These are phyloP conservation scores for Diachrysia chrysitis DNA, from an alignment of 2,888 invertebrate species.

Conservation along the genomic window DNA sequence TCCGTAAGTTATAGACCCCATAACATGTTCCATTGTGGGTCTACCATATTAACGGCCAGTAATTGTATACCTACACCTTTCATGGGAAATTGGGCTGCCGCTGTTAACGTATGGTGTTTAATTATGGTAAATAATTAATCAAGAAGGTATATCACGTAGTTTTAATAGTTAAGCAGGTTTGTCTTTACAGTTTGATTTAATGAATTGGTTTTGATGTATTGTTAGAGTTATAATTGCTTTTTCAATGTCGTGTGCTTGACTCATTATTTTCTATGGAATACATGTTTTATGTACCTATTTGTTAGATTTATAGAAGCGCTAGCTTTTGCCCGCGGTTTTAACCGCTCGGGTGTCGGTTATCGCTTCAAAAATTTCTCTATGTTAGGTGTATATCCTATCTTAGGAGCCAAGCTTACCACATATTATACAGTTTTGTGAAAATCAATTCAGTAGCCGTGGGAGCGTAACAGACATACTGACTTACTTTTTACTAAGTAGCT, in stretches of 20 bases:
- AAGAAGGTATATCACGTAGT: background rate
- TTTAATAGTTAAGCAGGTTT: background rate
- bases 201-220: background rate
- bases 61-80: conserved; percentile 36
- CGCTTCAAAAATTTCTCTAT: too few relatives aligned
- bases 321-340: too few relatives aligned
- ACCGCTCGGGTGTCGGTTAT: too few relatives aligned
- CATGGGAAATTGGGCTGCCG: conserved; percentile 31
- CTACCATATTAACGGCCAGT: conserved; percentile 45
- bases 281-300: too few relatives aligned
- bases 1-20: conserved; percentile 26
- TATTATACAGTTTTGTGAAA: too few relatives aligned
- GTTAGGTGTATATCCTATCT: too few relatives aligned
- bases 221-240: background rate
- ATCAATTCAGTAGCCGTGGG: too few relatives aligned
- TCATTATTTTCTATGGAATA: too few relatives aligned
- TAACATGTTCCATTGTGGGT: conserved; percentile 28
- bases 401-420: too few relatives aligned
- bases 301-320: too few relatives aligned
- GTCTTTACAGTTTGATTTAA: background rate
- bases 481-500: too few relatives aligned
- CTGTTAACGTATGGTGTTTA: conserved; percentile 8
- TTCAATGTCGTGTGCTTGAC: background rate
- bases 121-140: background rate
- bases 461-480: too few relatives aligned